Evolutionary conservation across 2,113 vertebrate genomes (phyloP).

Genomic region (Rhinogobius similis): DNA sequence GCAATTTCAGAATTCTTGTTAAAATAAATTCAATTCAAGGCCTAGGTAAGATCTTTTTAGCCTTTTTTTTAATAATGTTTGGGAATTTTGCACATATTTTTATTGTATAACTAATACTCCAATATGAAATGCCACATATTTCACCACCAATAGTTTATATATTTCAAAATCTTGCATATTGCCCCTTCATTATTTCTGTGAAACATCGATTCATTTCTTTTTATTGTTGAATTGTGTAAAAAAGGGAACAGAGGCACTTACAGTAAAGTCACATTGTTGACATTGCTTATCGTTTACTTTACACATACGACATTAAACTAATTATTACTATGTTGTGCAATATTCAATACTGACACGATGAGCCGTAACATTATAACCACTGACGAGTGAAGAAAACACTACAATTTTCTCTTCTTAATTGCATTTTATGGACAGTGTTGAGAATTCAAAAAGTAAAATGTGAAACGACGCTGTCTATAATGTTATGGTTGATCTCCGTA

Average conservation of each 20-base stretch:
- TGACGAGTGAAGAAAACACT: neutral
- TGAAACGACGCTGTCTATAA: neutral
- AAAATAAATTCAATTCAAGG: too few relatives aligned
- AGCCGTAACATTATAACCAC: conserved; percentile 1
- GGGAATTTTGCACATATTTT: neutral
- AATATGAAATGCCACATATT: too few relatives aligned
- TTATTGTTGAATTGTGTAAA: neutral
- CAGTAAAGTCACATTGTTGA: conserved; percentile 7
- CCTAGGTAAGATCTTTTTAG: too few relatives aligned
- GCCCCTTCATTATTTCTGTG: neutral
- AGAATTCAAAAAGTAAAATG: too few relatives aligned
- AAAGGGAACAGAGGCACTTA: neutral
- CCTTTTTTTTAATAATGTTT: neutral
- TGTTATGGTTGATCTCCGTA: neutral
- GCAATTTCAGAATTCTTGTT: too few relatives aligned
- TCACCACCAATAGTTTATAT: neutral
- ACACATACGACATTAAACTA: conserved; percentile 1
- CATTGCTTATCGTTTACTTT: neutral
- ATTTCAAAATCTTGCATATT: neutral
- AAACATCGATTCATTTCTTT: neutral
- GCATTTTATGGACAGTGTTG: too few relatives aligned
- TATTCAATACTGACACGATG: neutral
- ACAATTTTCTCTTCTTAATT: neutral
- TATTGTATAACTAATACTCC: too few relatives aligned
- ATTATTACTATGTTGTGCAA: conserved; percentile 6